phyloP scores from a whole-genome alignment of 2,113 vertebrate species.

The Rhagologus leucostigma region DNA sequence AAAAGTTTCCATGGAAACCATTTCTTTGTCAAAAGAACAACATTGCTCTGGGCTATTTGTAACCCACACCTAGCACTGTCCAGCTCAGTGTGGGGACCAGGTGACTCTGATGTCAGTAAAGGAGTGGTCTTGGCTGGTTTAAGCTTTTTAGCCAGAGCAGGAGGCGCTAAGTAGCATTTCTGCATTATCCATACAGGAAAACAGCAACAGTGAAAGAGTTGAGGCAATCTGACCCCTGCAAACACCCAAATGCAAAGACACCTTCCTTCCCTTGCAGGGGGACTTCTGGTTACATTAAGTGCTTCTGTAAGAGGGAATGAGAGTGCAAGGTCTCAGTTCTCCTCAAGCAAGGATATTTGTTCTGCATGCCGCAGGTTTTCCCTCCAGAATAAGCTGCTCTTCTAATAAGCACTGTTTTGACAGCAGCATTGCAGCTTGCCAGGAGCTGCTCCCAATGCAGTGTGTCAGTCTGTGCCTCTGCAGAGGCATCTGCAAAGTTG shows the following conservation, averaged over 20 bases:
- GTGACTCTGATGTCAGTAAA: background rate
- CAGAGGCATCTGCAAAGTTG: background rate
- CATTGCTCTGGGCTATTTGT: slow-evolving; percentile 18
- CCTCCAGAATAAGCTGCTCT: background rate
- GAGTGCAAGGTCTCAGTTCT: background rate
- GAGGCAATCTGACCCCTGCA: background rate
- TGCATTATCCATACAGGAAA: background rate
- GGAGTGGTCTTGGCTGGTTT: background rate
- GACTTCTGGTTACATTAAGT: background rate
- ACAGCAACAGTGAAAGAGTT: background rate
- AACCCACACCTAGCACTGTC: background rate
- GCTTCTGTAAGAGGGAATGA: background rate
- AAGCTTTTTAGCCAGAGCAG: background rate
- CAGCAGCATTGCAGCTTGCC: slow-evolving; percentile 6
- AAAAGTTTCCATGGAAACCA: slow-evolving; percentile 59
- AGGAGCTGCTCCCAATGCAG: slow-evolving; percentile 8
- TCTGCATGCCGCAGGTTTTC: background rate
- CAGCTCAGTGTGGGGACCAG: background rate
- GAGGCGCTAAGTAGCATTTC: background rate
- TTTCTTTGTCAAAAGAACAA: slow-evolving; percentile 52
- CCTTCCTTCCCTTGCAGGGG: background rate
- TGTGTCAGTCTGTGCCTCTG: background rate
- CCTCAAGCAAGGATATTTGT: background rate
- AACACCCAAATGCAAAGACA: background rate
- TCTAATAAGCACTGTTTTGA: slow-evolving; percentile 14